Evolutionary conservation across 2,113 vertebrate genomes (phyloP).

Genomic region (Tragulus kanchil): DNA sequence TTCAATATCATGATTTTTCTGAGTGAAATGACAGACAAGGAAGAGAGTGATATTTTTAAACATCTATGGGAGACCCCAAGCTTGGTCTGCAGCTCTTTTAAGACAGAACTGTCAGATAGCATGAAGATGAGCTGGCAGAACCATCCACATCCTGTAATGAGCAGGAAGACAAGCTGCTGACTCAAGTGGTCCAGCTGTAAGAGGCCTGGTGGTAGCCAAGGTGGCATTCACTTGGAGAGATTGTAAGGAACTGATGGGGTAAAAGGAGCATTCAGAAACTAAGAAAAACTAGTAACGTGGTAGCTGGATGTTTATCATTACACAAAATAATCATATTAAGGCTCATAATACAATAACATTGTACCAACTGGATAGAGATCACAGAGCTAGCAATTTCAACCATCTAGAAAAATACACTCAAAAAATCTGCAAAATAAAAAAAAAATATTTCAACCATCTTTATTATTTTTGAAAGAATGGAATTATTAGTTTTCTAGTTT

Average conservation of each 20-base stretch:
- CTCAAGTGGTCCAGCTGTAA: neutral
- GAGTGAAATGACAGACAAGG: neutral
- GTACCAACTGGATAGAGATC: neutral
- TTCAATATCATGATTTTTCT: neutral
- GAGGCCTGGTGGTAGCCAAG: neutral
- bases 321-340: constrained; percentile 12
- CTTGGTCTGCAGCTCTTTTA: neutral
- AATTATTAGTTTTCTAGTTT: constrained; percentile 9
- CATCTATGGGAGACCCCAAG: neutral
- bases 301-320: neutral
- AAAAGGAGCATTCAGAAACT: neutral
- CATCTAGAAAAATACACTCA: neutral
- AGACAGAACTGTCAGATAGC: neutral
- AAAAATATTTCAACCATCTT: neutral
- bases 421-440: neutral
- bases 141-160: accelerated
- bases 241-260: neutral
- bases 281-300: neutral
- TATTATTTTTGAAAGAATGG: neutral
- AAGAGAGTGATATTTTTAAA: neutral
- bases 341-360: neutral
- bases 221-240: neutral
- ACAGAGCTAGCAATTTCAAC: neutral
- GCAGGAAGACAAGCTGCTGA: neutral
- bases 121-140: neutral